These are phyloP conservation scores for Chloroclysta siterata DNA, from an alignment of 2,888 invertebrate genomes.

Conservation along the genomic window DNA sequence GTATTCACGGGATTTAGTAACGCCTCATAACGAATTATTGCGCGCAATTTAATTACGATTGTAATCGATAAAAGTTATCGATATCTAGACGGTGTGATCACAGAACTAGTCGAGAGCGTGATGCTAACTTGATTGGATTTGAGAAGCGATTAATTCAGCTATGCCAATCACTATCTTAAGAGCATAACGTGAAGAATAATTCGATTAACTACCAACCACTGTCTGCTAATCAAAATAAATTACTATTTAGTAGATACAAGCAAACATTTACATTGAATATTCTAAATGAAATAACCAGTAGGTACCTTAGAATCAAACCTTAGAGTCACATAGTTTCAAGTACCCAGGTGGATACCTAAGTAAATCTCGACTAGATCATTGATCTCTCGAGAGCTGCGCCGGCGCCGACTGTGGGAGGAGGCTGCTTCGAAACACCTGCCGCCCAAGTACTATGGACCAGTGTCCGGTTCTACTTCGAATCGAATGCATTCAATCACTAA, in stretches of 20 bases:
- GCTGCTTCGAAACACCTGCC: slow-evolving; percentile 81
- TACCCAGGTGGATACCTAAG: slow-evolving; percentile 61
- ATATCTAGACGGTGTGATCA: slow-evolving; percentile 62
- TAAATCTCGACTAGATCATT: slow-evolving; percentile 81
- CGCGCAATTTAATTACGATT: slow-evolving; percentile 75
- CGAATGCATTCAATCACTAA: slow-evolving; percentile 48
- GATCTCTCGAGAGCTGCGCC: slow-evolving; percentile 77
- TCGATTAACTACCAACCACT: not conserved
- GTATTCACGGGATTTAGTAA: slow-evolving; percentile 64
- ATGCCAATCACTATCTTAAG: slow-evolving; percentile 16
- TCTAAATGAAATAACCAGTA: slow-evolving; percentile 9
- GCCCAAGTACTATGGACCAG: slow-evolving; percentile 81
- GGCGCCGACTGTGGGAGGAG: slow-evolving; percentile 77
- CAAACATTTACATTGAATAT: not conserved
- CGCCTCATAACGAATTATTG: slow-evolving; percentile 72
- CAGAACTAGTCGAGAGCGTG: slow-evolving; percentile 47
- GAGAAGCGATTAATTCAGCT: slow-evolving; percentile 19
- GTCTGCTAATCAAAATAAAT: not conserved
- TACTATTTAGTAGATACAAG: not conserved
- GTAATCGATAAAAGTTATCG: slow-evolving; percentile 60
- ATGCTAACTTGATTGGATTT: slow-evolving; percentile 41
- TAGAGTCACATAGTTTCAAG: slow-evolving; percentile 28
- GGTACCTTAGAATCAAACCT: slow-evolving; percentile 22
- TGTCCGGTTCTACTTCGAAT: slow-evolving; percentile 48
- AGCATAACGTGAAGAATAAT: not conserved